A percentile compares a stretch with the other conserved stretches of the same genome.
These are phyloP conservation scores for Sternotherus odoratus DNA, from an alignment of 2,797 vertebrate genomes.

Conservation along the genomic window DNA sequence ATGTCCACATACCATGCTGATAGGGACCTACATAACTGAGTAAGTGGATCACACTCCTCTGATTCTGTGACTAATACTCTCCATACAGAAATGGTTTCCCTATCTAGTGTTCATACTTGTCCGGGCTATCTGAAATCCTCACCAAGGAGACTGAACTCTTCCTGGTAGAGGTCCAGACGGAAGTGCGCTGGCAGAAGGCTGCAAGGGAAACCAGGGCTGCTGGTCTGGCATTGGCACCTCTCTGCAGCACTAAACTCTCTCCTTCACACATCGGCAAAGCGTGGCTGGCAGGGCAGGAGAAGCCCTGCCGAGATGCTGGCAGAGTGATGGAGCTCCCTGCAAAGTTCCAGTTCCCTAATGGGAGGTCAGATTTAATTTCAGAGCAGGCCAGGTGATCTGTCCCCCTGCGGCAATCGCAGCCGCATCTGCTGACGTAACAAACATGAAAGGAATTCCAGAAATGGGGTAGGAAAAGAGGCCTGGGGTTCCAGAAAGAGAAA, in stretches of 20 bases:
- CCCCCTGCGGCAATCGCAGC: neutral
- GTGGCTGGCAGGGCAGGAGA: neutral
- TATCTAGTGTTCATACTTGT: neutral
- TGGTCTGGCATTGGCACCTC: neutral
- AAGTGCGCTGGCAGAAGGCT: neutral
- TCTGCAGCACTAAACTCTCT: neutral
- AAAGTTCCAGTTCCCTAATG: neutral
- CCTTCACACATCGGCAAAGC: neutral
- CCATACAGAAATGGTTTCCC: rapidly evolving
- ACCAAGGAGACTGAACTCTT: neutral
- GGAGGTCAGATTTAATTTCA: neutral
- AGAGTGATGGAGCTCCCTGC: neutral
- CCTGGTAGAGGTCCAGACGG: neutral
- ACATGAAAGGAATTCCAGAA: neutral
- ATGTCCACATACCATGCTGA: neutral
- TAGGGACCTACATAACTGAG: neutral
- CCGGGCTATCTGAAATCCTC: neutral
- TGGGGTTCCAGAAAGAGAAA: neutral
- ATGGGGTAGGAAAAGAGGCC: neutral
- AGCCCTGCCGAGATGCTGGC: neutral
- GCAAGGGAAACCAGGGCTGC: neutral
- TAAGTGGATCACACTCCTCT: neutral
- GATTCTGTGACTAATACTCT: neutral
- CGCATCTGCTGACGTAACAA: neutral
- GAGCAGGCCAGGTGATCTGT: rapidly evolving